A percentile compares a stretch with the other conserved stretches of the same genome.
phyloP scores from a whole-genome alignment of 2,113 vertebrate species.

The Theropithecus gelada region DNA sequence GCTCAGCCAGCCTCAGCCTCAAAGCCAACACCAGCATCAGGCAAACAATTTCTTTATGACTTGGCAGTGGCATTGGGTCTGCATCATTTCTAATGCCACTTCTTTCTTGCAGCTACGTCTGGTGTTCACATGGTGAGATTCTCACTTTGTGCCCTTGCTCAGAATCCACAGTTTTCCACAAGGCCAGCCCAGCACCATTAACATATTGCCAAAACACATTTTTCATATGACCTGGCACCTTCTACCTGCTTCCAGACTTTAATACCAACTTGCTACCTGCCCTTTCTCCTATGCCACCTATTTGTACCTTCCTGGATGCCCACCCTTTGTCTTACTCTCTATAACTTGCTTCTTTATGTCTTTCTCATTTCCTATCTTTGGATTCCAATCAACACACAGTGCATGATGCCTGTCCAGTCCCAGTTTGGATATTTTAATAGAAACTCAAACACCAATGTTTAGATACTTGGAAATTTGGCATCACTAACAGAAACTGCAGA shows the following conservation, averaged over 20 bases:
- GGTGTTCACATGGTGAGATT: neutral
- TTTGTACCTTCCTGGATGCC: neutral
- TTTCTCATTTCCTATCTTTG: neutral
- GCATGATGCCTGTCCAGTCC: neutral
- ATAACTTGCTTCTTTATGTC: neutral
- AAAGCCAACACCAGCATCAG: neutral
- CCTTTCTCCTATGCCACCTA: neutral
- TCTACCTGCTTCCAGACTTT: neutral
- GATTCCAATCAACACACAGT: neutral
- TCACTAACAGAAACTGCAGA: conserved; percentile 46
- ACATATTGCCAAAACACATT: neutral
- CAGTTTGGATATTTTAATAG: neutral
- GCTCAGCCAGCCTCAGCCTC: neutral
- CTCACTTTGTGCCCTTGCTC: neutral
- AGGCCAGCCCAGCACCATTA: neutral
- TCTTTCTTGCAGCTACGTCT: neutral
- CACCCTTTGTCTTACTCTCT: neutral
- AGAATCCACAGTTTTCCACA: neutral
- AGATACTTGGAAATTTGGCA: conserved; percentile 43
- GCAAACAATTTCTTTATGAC: fast-evolving
- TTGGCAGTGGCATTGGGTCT: neutral
- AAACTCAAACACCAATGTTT: neutral
- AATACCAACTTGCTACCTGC: neutral
- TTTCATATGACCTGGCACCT: neutral
- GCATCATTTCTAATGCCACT: neutral